Evolutionary conservation across 2,888 invertebrate genomes (phyloP).

Genomic region (Microctonus aethiopoides): DNA sequence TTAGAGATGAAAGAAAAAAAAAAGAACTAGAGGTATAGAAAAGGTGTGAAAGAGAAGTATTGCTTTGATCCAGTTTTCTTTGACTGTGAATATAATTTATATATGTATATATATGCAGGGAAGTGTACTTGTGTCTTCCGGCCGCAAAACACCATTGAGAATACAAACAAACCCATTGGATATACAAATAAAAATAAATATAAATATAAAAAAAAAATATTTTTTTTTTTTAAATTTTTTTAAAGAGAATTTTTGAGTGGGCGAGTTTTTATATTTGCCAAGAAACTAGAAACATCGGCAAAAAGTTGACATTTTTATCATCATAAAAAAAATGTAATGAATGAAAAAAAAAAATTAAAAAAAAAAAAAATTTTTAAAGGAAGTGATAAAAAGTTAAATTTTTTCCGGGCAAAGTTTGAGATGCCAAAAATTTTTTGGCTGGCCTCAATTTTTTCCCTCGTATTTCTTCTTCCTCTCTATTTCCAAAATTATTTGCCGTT

Average conservation of each 20-base stretch:
- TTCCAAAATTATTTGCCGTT: background rate
- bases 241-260: background rate
- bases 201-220: too few species aligned
- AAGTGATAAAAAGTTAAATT: background rate
- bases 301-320: slow-evolving; percentile 9
- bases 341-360: too few species aligned
- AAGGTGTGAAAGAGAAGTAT: slow-evolving; percentile 1
- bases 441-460: slow-evolving; percentile 2
- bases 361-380: background rate
- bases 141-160: too few species aligned
- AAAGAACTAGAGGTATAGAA: too few species aligned
- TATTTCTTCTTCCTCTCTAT: background rate
- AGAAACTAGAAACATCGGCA: background rate
- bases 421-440: slow-evolving; percentile 21
- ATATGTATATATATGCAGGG: too few species aligned
- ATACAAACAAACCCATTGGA: too few species aligned
- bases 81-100: slow-evolving; percentile 10
- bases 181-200: too few species aligned
- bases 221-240: too few species aligned
- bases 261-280: background rate
- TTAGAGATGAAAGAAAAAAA: background rate
- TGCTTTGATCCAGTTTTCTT: slow-evolving; percentile 30
- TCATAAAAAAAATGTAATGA: background rate
- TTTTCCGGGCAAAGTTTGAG: background rate
- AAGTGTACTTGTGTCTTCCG: too few species aligned